Percentiles rank a stretch among this genome's conserved stretches.
Evolutionary conservation across 2,888 invertebrate species (phyloP).

Genomic region (Tryphoninae sp.): DNA sequence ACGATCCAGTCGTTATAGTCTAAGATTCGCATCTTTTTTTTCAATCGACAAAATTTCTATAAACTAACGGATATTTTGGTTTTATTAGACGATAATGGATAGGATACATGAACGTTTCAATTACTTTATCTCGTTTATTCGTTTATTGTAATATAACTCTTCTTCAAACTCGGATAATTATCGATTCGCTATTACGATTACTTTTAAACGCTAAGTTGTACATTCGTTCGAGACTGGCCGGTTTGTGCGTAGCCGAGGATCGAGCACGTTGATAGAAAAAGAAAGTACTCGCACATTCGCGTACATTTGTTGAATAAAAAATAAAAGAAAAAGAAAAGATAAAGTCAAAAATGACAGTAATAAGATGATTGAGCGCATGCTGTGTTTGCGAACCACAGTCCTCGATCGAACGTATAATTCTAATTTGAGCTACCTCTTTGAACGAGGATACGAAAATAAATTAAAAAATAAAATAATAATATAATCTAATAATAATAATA

Average conservation of each 20-base stretch:
- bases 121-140: constrained; percentile 20
- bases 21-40: no score
- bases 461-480: constrained; percentile 27
- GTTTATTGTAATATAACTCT: constrained; percentile 40
- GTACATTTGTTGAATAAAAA: background rate
- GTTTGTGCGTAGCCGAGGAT: constrained; percentile 21
- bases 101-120: constrained; percentile 24
- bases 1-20: no score
- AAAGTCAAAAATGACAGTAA: constrained; percentile 7
- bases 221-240: constrained; percentile 43
- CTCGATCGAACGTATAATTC: constrained; percentile 39
- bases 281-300: constrained; percentile 11
- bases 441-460: constrained; percentile 40
- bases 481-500: background rate
- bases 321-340: constrained; percentile 4
- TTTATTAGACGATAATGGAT: constrained; percentile 15
- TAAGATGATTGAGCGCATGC: constrained; percentile 42
- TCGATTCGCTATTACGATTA: constrained; percentile 35
- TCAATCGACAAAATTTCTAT: no score
- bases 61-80: background rate
- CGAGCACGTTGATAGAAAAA: background rate
- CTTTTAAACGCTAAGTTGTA: constrained; percentile 38
- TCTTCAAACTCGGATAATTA: constrained; percentile 38
- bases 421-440: constrained; percentile 40
- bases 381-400: constrained; percentile 32